Conservation (phyloP, 2,797 vertebrate genomes). For the Crocodylus rhombifer region DNA sequence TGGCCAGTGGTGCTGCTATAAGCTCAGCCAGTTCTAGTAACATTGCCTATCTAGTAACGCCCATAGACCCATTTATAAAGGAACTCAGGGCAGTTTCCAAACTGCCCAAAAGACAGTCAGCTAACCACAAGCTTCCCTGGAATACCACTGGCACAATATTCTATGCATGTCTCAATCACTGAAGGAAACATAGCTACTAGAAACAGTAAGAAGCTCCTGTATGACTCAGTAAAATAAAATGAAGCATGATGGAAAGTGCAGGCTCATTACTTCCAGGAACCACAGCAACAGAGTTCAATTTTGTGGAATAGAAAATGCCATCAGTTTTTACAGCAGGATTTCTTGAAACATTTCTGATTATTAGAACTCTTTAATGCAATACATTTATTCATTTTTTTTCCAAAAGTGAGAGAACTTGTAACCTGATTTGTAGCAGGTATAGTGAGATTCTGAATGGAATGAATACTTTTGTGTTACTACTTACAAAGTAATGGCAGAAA, state of each 20-base stretch:
- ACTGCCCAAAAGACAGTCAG: not conserved
- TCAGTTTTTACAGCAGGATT: not conserved
- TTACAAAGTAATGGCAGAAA: not conserved
- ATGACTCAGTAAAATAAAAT: not conserved
- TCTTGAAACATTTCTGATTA: not conserved
- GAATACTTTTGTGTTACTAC: not conserved
- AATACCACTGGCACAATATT: not conserved
- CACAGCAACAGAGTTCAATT: not conserved
- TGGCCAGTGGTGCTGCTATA: too few relatives aligned
- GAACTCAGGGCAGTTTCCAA: constrained; percentile 36
- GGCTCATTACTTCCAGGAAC: too few relatives aligned
- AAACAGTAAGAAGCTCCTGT: not conserved
- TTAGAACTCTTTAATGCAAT: not conserved
- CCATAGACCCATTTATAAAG: constrained; percentile 2
- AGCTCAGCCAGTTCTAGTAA: too few relatives aligned
- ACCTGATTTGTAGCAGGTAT: not conserved
- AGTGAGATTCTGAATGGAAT: not conserved
- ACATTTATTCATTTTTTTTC: not conserved
- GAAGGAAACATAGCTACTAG: accelerated
- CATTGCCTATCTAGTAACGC: not conserved
- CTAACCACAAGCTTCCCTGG: not conserved
- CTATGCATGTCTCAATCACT: not conserved
- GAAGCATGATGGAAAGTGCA: not conserved
- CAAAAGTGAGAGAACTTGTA: too few relatives aligned
- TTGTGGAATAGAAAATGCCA: not conserved